Evolutionary conservation across 2,797 vertebrate genomes (phyloP).

Genomic region (Acrocephalus scirpaceus): DNA sequence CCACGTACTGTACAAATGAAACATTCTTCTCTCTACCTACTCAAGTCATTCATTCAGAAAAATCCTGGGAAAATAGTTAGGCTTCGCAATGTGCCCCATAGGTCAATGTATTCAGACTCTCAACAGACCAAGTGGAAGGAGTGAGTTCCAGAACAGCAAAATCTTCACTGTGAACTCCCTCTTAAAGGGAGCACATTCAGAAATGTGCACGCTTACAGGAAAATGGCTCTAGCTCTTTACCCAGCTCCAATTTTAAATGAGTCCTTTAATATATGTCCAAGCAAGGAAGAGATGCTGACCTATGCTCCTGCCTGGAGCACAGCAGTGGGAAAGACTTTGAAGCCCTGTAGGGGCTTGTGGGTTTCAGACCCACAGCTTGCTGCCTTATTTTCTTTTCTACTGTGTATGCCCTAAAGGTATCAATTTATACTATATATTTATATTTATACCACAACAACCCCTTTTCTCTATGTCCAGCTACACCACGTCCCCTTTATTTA

Average conservation of each 20-base stretch:
- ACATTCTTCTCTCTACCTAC: constrained; percentile 65
- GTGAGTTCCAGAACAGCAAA: constrained; percentile 47
- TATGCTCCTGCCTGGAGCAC: constrained; percentile 15
- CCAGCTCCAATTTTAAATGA: background rate
- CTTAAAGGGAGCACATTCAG: constrained; percentile 14
- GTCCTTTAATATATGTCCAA: constrained; percentile 1
- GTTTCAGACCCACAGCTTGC: background rate
- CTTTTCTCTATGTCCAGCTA: background rate
- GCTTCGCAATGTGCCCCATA: constrained; percentile 50
- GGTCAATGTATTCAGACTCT: constrained; percentile 64
- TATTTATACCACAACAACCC: background rate
- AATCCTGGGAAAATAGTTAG: constrained; percentile 70
- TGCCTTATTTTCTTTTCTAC: background rate
- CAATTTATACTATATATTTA: background rate
- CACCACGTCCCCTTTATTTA: background rate
- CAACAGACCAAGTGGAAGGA: constrained; percentile 46
- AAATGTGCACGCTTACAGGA: background rate
- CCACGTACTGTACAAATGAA: constrained; percentile 54
- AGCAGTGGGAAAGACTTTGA: background rate
- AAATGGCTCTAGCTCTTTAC: constrained; percentile 11
- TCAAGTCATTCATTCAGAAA: constrained; percentile 70
- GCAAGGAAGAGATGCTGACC: background rate
- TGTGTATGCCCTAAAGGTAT: background rate
- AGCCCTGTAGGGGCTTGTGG: background rate
- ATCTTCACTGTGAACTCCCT: background rate